Conservation (phyloP, 2,888 invertebrate genomes). For the Ichneumoninae sp. region DNA sequence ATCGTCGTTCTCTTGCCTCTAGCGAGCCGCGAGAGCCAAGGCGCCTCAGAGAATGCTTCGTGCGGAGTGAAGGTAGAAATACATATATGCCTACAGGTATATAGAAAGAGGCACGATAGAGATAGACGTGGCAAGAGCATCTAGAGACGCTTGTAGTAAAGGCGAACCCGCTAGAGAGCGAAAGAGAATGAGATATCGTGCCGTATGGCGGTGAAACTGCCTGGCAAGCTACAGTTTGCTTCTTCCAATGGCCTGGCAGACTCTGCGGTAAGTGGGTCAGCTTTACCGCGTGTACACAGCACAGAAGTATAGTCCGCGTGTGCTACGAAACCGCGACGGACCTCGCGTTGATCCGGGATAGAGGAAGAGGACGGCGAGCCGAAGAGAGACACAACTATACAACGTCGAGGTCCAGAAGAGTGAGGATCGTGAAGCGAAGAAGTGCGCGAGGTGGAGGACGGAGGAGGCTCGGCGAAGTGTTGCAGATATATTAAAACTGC, state of each 20-base stretch:
- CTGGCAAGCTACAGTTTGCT: not conserved
- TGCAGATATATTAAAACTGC: not conserved
- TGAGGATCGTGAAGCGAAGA: constrained; percentile 2
- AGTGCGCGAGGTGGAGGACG: not conserved
- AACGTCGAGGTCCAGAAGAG: constrained; percentile 22
- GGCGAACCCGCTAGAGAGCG: constrained; percentile 4
- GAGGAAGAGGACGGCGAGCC: constrained; percentile 45
- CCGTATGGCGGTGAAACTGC: constrained; percentile 8
- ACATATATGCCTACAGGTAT: constrained; percentile 1
- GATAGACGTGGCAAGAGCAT: constrained; percentile 46
- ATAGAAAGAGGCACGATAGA: constrained; percentile 44
- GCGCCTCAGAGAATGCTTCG: constrained; percentile 52
- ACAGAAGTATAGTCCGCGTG: constrained; percentile 28
- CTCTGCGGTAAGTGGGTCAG: constrained; percentile 16
- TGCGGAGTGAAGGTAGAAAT: constrained; percentile 54
- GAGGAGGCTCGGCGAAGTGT: not conserved
- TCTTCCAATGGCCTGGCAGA: not conserved
- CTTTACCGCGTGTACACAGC: not conserved
- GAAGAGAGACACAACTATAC: not conserved
- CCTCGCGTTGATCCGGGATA: constrained; percentile 55
- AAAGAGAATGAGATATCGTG: constrained; percentile 1
- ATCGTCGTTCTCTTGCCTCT: constrained; percentile 47
- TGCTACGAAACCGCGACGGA: constrained; percentile 58
- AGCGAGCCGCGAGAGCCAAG: constrained; percentile 23
- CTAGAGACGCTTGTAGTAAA: constrained; percentile 5